Percentiles rank a stretch among this genome's conserved stretches.
These are phyloP conservation scores for Limulus polyphemus DNA, from an alignment of 2,888 invertebrate genomes.

Conservation along the genomic window DNA sequence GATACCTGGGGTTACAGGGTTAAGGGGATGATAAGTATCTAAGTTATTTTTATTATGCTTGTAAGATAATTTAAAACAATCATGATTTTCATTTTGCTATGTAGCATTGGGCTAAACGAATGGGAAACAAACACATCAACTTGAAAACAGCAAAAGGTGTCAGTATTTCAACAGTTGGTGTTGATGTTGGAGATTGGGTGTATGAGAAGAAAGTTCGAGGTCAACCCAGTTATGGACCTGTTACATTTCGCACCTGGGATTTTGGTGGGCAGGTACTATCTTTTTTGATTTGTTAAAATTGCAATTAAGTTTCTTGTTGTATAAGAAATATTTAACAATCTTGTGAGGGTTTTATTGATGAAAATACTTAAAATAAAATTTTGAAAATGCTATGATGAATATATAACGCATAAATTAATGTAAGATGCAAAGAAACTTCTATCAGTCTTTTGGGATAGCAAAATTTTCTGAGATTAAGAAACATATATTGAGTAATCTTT, in stretches of 20 bases:
- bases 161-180: conserved; percentile 89
- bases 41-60: no score
- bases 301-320: conserved; percentile 1
- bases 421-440: no score
- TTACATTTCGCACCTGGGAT: conserved; percentile 93
- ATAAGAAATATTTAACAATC: conserved; percentile 5
- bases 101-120: conserved; percentile 85
- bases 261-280: conserved; percentile 73
- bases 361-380: not conserved
- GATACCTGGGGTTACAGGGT: no score
- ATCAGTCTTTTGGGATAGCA: no score
- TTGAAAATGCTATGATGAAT: no score
- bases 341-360: not conserved
- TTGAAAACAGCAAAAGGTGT: conserved; percentile 60
- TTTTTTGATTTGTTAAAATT: conserved; percentile 30
- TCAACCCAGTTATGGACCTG: conserved; percentile 57
- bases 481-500: no score
- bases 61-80: no score
- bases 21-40: no score
- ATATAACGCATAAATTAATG: no score
- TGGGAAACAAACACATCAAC: conserved; percentile 76
- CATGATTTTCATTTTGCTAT: conserved; percentile 30
- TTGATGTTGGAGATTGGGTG: conserved; percentile 91
- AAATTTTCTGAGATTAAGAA: no score
- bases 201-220: conserved; percentile 73